These are phyloP conservation scores for Talpa occidentalis DNA, from an alignment of 2,113 vertebrate genomes.

Conservation along the genomic window DNA sequence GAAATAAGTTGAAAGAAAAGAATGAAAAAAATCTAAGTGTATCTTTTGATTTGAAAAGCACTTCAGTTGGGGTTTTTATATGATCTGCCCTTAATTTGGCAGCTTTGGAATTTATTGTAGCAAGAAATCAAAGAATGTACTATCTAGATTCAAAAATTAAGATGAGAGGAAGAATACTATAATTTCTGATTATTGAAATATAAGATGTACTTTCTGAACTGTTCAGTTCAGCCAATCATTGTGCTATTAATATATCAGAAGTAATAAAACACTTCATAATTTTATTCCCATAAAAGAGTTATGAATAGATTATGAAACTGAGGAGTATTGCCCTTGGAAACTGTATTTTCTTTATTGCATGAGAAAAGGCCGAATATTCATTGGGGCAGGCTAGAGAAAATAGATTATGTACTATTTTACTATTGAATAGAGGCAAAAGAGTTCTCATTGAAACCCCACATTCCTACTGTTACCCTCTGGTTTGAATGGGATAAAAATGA, in stretches of 20 bases:
- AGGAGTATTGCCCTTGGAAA: not conserved
- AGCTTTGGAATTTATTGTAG: slow-evolving; percentile 36
- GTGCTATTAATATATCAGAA: slow-evolving; percentile 4
- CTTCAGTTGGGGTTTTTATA: slow-evolving; percentile 2
- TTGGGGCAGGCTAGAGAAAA: not conserved
- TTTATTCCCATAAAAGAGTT: not conserved
- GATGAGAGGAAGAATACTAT: not conserved
- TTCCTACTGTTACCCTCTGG: not conserved
- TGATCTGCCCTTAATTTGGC: slow-evolving; percentile 7
- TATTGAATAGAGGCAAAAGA: not conserved
- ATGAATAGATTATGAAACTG: slow-evolving; percentile 16
- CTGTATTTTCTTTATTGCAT: slow-evolving; percentile 37
- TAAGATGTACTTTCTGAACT: slow-evolving; percentile 6
- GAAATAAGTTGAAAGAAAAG: slow-evolving; percentile 27
- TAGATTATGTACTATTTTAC: slow-evolving; percentile 13
- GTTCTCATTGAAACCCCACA: not conserved
- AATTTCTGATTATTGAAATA: not conserved
- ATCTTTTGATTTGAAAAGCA: slow-evolving; percentile 42
- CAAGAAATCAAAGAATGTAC: slow-evolving; percentile 30
- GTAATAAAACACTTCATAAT: slow-evolving; percentile 19
- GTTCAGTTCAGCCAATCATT: not conserved
- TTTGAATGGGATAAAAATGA: slow-evolving; percentile 9
- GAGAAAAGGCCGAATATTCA: not conserved
- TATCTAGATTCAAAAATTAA: slow-evolving; percentile 35
- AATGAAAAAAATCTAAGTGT: not conserved